Evolutionary conservation across 2,888 invertebrate species (phyloP), one percentile per base, ranked within the genome.

Genomic region (Aquatica leii): DNA sequence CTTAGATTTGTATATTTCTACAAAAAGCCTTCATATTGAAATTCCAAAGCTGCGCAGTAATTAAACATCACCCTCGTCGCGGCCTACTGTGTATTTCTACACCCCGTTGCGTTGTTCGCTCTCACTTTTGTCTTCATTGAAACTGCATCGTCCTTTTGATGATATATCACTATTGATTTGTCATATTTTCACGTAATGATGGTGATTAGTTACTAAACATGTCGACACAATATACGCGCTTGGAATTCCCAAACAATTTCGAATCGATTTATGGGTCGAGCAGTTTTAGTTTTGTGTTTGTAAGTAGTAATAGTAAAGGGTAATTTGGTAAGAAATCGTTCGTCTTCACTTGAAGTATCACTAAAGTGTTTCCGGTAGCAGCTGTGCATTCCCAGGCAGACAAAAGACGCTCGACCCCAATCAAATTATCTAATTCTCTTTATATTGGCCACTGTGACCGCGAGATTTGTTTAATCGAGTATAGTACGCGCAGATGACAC

Each of bases 351-450:
- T 46, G 66, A 64, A 69, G 71, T 72, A 73, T 73, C 72, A 69
- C 67, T 76, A 74, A 77, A 80, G 80, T 78, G 77, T 77, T 80
- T 81, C 80, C 80, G 78, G 78, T 75, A 75, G 76, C 80, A 79
- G 78, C 75, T 80, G 80, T 69, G 72, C 71, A 78, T 80, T 80
- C 81, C 78, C 80, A 80, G 76, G 80, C 80, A 72, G 74, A 81
- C 81, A 81, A 80, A 81, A 81, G 80, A 76, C 80, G 74, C 76
- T 77, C 78, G 78, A 78, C 78, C 80, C 78, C 79, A 80, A 81
- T 80, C 80, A 80, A 81, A 81, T 81, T 81, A 81, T 81, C 80
- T 79, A 81, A 81, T 81, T 81, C 79, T 77, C 73, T 77, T 73
- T 78, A 77, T 80, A 80, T 79, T 80, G 78, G 77, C 76, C 76